phyloP scores from a whole-genome alignment of 2,113 vertebrate species.

The Lutjanus erythropterus region DNA sequence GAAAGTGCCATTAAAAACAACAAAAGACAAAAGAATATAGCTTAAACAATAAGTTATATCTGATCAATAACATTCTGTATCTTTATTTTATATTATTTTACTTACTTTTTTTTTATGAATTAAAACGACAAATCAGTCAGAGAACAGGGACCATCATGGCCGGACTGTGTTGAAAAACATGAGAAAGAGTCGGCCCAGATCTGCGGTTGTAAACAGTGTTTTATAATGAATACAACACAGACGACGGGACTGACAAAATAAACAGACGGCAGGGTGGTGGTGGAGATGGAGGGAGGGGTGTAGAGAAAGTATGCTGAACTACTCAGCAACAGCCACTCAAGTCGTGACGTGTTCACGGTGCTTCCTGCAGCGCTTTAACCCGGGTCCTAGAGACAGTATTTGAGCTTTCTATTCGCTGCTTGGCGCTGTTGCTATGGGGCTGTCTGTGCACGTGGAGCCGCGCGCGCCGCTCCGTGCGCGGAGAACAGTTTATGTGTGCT shows the following conservation, averaged over 20 bases:
- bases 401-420: slow-evolving; percentile 88
- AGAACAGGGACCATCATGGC: slow-evolving; percentile 22
- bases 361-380: slow-evolving; percentile 86
- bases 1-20: neutral
- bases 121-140: neutral
- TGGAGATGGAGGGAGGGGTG: slow-evolving; percentile 33
- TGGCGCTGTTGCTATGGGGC: slow-evolving; percentile 89
- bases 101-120: neutral
- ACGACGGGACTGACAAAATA: slow-evolving; percentile 78
- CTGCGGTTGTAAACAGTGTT: slow-evolving; percentile 72
- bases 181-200: slow-evolving; percentile 39
- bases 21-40: neutral
- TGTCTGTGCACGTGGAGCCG: slow-evolving; percentile 77
- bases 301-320: slow-evolving; percentile 81
- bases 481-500: slow-evolving; percentile 72
- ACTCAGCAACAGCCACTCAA: slow-evolving; percentile 89
- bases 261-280: slow-evolving; percentile 79
- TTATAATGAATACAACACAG: slow-evolving; percentile 76
- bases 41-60: neutral
- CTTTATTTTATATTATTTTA: neutral
- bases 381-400: slow-evolving; percentile 88
- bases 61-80: neutral
- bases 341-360: slow-evolving; percentile 84
- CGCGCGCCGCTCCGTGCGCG: slow-evolving; percentile 65
- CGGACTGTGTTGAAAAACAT: neutral